These are phyloP conservation scores for Amiota minor DNA, from an alignment of 2,888 invertebrate species.

Conservation along the genomic window DNA sequence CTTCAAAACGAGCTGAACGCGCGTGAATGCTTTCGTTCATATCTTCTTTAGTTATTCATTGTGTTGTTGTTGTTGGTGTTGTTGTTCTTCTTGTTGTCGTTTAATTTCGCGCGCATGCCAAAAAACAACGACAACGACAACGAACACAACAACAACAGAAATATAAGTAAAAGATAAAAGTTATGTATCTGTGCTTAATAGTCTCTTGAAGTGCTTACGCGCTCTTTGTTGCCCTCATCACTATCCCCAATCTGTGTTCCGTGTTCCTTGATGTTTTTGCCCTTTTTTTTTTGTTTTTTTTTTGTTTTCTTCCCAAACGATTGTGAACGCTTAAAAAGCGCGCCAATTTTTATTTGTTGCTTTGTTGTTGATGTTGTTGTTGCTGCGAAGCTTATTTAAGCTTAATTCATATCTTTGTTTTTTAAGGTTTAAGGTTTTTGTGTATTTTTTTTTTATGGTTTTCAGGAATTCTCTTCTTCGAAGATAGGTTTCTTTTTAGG, in stretches of 20 bases:
- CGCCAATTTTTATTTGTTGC: conserved; percentile 54
- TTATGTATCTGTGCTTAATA: conserved; percentile 22
- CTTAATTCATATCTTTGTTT: neutral
- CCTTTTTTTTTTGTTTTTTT: conserved; percentile 34
- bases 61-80: conserved; percentile 19
- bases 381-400: conserved; percentile 4
- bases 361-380: conserved; percentile 8
- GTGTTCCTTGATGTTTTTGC: conserved; percentile 27
- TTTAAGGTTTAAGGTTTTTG: neutral
- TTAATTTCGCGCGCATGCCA: conserved; percentile 65
- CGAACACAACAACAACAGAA: conserved; percentile 28
- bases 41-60: conserved; percentile 23
- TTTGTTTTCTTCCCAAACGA: neutral
- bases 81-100: conserved; percentile 36
- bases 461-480: conserved; percentile 23
- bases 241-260: too few relatives aligned
- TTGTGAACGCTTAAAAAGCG: conserved; percentile 49
- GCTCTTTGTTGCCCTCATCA: too few relatives aligned
- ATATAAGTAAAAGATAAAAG: neutral
- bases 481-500: conserved; percentile 20
- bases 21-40: neutral
- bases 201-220: conserved; percentile 23
- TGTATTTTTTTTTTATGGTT: conserved; percentile 16
- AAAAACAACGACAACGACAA: conserved; percentile 49
- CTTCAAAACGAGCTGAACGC: conserved; percentile 12